phyloP scores from a whole-genome alignment of 2,113 vertebrate genomes.

The Petrocephalus microphthalmus region DNA sequence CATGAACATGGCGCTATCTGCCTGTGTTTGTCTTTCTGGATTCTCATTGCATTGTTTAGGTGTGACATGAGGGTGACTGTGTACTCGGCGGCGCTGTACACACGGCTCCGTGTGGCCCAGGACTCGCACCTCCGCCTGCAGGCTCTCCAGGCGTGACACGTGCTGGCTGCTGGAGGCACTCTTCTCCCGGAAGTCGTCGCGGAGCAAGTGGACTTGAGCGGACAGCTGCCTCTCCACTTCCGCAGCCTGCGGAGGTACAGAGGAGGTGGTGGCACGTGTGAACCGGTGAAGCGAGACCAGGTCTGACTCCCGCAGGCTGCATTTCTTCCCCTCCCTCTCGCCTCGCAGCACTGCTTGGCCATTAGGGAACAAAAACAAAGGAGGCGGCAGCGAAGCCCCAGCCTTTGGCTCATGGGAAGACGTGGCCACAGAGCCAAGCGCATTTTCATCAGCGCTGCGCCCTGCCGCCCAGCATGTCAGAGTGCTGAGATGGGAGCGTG shows the following conservation, averaged over 20 bases:
- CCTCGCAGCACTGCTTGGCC: background rate
- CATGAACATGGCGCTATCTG: background rate
- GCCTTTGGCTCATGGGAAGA: background rate
- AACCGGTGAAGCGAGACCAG: background rate
- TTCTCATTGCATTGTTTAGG: background rate
- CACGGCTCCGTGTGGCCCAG: background rate
- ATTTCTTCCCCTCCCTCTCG: too few species aligned
- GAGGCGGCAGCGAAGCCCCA: background rate
- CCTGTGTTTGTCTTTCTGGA: background rate
- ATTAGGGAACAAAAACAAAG: background rate
- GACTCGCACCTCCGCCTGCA: conserved; percentile 84
- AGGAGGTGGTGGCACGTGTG: background rate
- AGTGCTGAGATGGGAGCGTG: background rate
- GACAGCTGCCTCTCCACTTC: conserved; percentile 92
- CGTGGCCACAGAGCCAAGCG: background rate
- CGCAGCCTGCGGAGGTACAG: conserved; percentile 69
- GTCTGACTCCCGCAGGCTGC: background rate
- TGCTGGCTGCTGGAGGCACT: conserved; percentile 87
- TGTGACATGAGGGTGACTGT: background rate
- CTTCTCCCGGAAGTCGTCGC: conserved; percentile 91
- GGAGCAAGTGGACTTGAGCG: conserved; percentile 86
- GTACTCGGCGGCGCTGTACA: too few species aligned
- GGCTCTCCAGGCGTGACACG: conserved; percentile 83
- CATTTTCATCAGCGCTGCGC: background rate
- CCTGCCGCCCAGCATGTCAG: background rate